These are phyloP conservation scores for Herpetotheres cachinnans DNA, from an alignment of 2,113 vertebrate species.

Conservation along the genomic window DNA sequence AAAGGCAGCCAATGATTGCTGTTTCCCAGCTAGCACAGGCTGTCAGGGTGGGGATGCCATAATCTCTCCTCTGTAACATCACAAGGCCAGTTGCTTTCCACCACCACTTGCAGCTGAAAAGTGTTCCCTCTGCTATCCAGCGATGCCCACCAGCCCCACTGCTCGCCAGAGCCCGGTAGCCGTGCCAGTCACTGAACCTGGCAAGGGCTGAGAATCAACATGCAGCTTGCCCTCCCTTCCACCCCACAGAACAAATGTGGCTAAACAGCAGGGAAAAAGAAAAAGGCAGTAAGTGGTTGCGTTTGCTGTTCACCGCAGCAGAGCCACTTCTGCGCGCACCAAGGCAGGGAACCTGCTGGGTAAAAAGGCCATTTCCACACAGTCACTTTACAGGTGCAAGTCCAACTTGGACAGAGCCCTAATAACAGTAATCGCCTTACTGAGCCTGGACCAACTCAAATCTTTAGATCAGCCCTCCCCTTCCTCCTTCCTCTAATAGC, in stretches of 20 bases:
- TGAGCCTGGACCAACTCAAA: neutral
- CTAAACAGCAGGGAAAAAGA: rapidly evolving
- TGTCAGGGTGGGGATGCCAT: neutral
- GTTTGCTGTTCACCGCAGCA: neutral
- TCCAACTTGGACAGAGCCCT: neutral
- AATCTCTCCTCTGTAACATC: neutral
- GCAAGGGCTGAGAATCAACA: neutral
- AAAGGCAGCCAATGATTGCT: neutral
- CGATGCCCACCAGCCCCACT: neutral
- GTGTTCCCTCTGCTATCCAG: neutral
- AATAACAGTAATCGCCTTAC: neutral
- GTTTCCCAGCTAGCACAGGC: neutral
- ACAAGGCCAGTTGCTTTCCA: neutral
- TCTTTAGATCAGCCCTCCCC: neutral
- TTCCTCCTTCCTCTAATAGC: neutral
- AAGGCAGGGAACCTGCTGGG: neutral
- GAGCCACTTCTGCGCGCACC: neutral
- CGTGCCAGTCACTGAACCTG: rapidly evolving
- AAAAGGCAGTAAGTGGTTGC: neutral
- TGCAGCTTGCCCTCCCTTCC: neutral
- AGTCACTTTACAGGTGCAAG: neutral
- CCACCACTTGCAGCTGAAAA: neutral
- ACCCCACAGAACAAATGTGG: rapidly evolving
- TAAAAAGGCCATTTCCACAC: neutral
- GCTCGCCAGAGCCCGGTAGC: rapidly evolving